phyloP scores from a whole-genome alignment of 2,797 vertebrate species.

The Acropternis orthonyx region DNA sequence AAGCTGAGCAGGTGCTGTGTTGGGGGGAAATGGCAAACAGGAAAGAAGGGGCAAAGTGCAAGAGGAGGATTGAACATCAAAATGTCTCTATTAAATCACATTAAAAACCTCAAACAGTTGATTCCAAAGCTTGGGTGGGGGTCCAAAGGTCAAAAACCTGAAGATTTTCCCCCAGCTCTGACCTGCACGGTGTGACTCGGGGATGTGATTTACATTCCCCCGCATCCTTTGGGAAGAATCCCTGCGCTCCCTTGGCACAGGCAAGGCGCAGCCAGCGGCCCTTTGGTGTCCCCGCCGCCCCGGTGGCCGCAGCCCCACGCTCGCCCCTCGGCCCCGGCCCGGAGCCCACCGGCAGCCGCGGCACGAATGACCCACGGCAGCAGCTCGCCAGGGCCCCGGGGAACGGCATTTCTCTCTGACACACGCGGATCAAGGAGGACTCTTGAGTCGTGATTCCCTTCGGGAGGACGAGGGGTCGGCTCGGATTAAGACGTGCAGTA shows the following conservation, averaged over 20 bases:
- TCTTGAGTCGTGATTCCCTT: background rate
- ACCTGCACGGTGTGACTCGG: too few relatives aligned
- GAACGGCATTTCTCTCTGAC: fast-evolving
- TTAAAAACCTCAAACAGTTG: background rate
- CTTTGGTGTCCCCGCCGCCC: background rate
- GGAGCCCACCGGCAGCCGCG: background rate
- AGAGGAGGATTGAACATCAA: background rate
- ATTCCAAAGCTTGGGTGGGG: background rate
- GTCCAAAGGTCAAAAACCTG: background rate
- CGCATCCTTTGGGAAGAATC: background rate
- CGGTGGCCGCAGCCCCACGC: background rate
- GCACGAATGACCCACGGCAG: background rate
- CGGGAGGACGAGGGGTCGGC: background rate
- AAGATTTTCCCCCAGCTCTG: background rate
- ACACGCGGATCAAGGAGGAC: background rate
- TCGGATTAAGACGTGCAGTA: background rate
- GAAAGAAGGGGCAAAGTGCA: background rate
- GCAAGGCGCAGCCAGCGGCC: fast-evolving
- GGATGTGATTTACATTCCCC: background rate
- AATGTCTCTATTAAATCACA: background rate
- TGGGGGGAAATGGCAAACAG: background rate
- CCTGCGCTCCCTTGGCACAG: fast-evolving
- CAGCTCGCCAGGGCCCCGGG: background rate
- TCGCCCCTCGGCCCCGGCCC: background rate
- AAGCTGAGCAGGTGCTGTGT: background rate